phyloP scores from a whole-genome alignment of 2,797 vertebrate species.

The Meda fulgida region DNA sequence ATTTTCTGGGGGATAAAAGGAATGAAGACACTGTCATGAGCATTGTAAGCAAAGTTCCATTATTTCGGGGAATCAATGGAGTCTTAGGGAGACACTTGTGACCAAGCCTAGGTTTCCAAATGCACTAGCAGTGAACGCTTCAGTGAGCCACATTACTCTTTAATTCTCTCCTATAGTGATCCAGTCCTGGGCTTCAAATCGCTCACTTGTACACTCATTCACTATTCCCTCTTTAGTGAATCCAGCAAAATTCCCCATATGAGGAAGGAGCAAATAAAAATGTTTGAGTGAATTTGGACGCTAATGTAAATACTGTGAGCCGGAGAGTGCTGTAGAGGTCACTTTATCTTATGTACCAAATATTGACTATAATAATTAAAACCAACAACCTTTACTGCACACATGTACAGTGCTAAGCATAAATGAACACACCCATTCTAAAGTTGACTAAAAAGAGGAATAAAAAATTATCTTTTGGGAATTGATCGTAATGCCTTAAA shows the following conservation, averaged over 20 bases:
- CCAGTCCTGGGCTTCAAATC: background rate
- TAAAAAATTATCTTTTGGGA: too few species aligned
- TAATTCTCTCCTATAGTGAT: conserved; percentile 47
- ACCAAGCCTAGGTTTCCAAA: conserved; percentile 50
- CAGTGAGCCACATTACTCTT: conserved; percentile 44
- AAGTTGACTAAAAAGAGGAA: too few species aligned
- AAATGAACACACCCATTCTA: too few species aligned
- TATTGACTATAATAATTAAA: background rate
- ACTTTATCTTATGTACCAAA: too few species aligned
- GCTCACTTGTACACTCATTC: background rate
- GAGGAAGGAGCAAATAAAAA: background rate
- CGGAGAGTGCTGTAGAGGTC: background rate
- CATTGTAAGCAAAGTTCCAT: conserved; percentile 57
- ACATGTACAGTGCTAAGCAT: too few species aligned
- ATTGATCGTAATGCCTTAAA: too few species aligned
- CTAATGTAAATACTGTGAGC: background rate
- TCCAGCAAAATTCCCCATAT: background rate
- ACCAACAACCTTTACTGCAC: background rate
- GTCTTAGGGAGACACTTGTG: conserved; percentile 54
- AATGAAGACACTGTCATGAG: conserved; percentile 76
- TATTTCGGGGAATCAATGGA: conserved; percentile 49
- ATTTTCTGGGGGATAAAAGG: conserved; percentile 70
- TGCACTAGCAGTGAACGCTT: conserved; percentile 1
- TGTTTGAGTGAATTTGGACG: background rate
- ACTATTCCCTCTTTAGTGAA: background rate